Percentiles rank a stretch among this genome's conserved stretches.
Evolutionary conservation across 2,113 vertebrate species (phyloP).

Genomic region (Atractosteus spatula): DNA sequence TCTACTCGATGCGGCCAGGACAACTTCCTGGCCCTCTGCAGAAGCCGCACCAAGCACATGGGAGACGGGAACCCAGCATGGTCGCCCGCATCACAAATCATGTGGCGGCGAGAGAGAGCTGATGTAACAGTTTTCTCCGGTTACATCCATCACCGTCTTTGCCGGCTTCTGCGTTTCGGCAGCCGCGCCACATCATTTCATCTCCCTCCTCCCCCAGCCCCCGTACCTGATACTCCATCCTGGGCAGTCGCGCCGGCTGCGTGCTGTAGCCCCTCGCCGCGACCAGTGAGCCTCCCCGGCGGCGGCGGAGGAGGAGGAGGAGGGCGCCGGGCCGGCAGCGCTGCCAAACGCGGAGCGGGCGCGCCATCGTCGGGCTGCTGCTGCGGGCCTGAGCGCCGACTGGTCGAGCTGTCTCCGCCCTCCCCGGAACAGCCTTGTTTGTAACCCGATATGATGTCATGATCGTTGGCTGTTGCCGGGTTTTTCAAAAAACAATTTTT

Average conservation of each 20-base stretch:
- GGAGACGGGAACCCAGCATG: no score
- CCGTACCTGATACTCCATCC: slow-evolving; percentile 85
- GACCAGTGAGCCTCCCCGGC: slow-evolving; percentile 1
- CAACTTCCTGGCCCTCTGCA: no score
- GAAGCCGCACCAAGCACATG: no score
- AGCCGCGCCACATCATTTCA: background rate
- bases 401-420: no score
- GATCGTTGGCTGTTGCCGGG: no score
- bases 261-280: slow-evolving; percentile 48
- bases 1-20: no score
- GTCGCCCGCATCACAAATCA: no score
- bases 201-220: background rate
- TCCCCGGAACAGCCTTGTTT: no score
- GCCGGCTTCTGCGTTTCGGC: background rate
- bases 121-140: background rate
- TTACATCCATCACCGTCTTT: background rate
- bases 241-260: slow-evolving; percentile 61
- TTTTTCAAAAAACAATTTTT: no score
- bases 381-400: no score
- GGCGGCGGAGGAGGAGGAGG: slow-evolving; percentile 25
- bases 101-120: background rate
- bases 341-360: slow-evolving; percentile 31
- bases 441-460: no score
- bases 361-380: slow-evolving; percentile 36
- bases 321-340: slow-evolving; percentile 25